Evolutionary conservation across 1,140 invertebrate species (phyloP), one percentile per base, ranked within the genome.

Genomic region (Brachystomella parvula): DNA sequence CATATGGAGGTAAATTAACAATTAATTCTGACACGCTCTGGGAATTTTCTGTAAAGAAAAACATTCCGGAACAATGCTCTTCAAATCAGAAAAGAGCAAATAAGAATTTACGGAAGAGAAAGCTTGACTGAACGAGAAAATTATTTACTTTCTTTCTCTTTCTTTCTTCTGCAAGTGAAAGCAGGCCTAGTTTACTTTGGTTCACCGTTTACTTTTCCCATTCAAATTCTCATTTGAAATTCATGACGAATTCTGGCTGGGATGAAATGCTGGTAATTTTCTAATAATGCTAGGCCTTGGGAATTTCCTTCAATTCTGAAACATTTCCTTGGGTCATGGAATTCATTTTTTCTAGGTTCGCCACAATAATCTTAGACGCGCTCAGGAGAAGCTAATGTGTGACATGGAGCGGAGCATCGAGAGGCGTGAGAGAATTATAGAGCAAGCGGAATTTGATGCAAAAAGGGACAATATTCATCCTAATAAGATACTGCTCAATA

Each of bases 321-420:
- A 44, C 9, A 44, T 44, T 44, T 44, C 39, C n/a, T 44, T 58
- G n/a, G 33, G 15, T 30, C 3, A 28, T 61, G 26, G 24, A 60
- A 61, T 47, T n/a, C n/a, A n/a, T n/a, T n/a, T n/a, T 32, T 65
- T 74, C n/a, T 69, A 83, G 82, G 81, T 85, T 1, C 78, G 86
- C 65, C 82, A 82, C 33, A 79, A 80, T 47, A 86, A 90, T 73
- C 76, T 92, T 0, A 83, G 81, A 57, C 86, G 85, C 64, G 86
- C 83, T 0, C 86, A 89, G 67, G 86, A 89, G 68, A 89, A 86
- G 75, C 76, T 92, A 17, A 82, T 89, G 2, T 80, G 83, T 32
- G 89, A 91, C 74, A 79, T 92, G 76, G 87, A 90, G 49, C 80
- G 86, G 72, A 87, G 87, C 72, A 82, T 92, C 17, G 82, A 82